Conservation (phyloP, 2,797 vertebrate species). For the Neosilurus hyrtlii region DNA sequence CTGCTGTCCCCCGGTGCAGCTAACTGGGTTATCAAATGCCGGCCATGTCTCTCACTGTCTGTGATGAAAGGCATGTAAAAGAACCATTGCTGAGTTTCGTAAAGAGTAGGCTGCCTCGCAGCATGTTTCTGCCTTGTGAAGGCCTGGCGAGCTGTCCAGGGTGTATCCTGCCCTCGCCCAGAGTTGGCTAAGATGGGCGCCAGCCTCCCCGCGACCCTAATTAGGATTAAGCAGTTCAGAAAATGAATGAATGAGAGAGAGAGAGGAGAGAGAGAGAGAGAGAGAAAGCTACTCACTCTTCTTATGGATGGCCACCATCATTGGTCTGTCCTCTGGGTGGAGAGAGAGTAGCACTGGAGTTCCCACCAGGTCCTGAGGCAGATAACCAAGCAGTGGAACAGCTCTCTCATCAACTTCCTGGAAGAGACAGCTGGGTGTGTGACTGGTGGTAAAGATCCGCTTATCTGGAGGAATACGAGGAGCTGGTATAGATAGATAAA, state of each 20-base stretch:
- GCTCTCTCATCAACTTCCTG: constrained; percentile 93
- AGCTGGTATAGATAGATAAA: constrained; percentile 65
- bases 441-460: constrained; percentile 93
- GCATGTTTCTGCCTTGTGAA: too few relatives aligned
- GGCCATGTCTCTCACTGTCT: too few relatives aligned
- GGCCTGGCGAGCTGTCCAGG: too few relatives aligned
- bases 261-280: background rate
- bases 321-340: constrained; percentile 86
- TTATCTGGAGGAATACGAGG: constrained; percentile 89
- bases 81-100: too few relatives aligned
- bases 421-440: constrained; percentile 91
- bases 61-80: too few relatives aligned
- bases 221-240: too few relatives aligned
- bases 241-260: background rate
- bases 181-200: too few relatives aligned
- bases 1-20: too few relatives aligned
- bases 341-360: constrained; percentile 84
- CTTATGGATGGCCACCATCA: constrained; percentile 89
- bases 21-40: too few relatives aligned
- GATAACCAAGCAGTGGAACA: constrained; percentile 83
- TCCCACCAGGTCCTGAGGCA: constrained; percentile 88
- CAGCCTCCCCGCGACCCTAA: too few relatives aligned
- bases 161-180: too few relatives aligned
- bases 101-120: too few relatives aligned
- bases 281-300: constrained; percentile 71